A percentile compares a stretch with the other conserved stretches of the same genome.
Conservation (phyloP, 2,113 vertebrate genomes). For the Vimba vimba region DNA sequence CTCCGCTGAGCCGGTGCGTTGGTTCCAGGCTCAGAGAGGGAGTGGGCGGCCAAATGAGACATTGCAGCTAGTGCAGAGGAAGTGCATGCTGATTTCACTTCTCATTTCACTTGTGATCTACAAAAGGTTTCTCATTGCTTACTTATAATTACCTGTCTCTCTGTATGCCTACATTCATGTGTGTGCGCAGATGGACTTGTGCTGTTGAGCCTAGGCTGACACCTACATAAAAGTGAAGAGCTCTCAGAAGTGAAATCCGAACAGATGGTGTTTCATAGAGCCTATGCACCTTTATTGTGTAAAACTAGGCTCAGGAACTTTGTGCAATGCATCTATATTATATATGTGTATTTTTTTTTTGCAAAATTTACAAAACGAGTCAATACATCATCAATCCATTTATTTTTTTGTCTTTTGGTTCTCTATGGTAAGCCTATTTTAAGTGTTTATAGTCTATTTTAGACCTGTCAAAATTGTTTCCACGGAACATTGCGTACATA, state of each 20-base stretch:
- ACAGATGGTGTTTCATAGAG: constrained; percentile 30
- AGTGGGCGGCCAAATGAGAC: constrained; percentile 47
- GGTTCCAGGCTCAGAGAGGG: not conserved
- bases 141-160: constrained; percentile 35
- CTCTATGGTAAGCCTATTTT: no score
- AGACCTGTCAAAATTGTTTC: no score
- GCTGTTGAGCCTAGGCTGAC: constrained; percentile 24
- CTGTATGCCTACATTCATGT: constrained; percentile 3
- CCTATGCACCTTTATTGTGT: not conserved
- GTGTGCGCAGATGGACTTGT: constrained; percentile 10
- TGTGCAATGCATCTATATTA: not conserved
- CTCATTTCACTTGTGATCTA: constrained; percentile 42
- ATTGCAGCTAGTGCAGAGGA: constrained; percentile 16
- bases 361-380: no score
- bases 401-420: no score
- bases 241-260: constrained; percentile 23
- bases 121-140: constrained; percentile 28
- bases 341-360: not conserved
- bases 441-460: no score
- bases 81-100: constrained; percentile 22
- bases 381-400: no score
- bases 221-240: constrained; percentile 32
- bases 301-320: not conserved
- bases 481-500: no score
- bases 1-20: not conserved